Evolutionary conservation across 2,797 vertebrate species (phyloP).

Genomic region (Typhlichthys subterraneus): DNA sequence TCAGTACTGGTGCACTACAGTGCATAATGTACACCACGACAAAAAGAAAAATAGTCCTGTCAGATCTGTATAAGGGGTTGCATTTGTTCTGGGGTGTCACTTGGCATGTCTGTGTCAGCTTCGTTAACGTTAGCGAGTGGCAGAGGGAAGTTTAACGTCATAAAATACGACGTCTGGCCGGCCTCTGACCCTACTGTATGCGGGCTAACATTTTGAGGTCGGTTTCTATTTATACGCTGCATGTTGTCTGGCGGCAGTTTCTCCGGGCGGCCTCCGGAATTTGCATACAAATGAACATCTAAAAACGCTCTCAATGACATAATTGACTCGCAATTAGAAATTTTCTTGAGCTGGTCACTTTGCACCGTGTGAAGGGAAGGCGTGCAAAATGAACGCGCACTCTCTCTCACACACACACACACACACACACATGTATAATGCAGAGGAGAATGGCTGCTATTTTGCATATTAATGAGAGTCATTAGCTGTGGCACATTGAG

Average conservation of each 20-base stretch:
- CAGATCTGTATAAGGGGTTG: too few relatives aligned
- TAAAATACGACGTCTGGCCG: too few relatives aligned
- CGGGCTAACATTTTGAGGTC: slow-evolving; percentile 42
- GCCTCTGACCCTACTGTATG: too few relatives aligned
- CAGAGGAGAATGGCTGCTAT: slow-evolving; percentile 75
- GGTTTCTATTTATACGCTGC: slow-evolving; percentile 67
- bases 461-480: slow-evolving; percentile 89
- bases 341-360: slow-evolving; percentile 84
- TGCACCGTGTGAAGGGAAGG: slow-evolving; percentile 69
- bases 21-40: too few relatives aligned
- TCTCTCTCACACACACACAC: slow-evolving; percentile 21
- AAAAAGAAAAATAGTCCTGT: too few relatives aligned
- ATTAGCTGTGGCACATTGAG: slow-evolving; percentile 82
- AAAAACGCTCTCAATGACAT: slow-evolving; percentile 85
- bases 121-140: too few relatives aligned
- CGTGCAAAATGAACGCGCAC: slow-evolving; percentile 63
- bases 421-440: slow-evolving; percentile 21
- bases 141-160: too few relatives aligned
- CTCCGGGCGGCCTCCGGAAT: slow-evolving; percentile 64
- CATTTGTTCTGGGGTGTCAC: too few relatives aligned
- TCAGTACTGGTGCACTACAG: too few relatives aligned
- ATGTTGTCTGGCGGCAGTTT: slow-evolving; percentile 69
- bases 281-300: slow-evolving; percentile 89
- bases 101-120: too few relatives aligned
- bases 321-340: slow-evolving; percentile 88